phyloP scores from a whole-genome alignment of 2,113 vertebrate genomes.

The Pseudonaja textilis region DNA sequence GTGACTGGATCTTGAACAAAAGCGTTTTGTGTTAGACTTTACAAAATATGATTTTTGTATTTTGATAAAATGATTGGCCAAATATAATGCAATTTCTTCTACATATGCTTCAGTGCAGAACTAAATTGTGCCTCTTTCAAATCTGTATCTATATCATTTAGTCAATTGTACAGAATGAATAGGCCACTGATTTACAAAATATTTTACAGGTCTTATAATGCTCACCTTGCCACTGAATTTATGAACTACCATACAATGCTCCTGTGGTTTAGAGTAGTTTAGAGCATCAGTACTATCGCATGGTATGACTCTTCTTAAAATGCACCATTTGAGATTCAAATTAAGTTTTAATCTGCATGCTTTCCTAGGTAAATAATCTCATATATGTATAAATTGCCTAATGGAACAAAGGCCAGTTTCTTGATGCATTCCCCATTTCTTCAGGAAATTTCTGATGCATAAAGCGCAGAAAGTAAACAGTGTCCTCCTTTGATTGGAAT shows the following conservation, averaged over 20 bases:
- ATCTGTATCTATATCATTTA: background rate
- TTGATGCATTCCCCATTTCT: background rate
- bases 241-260: background rate
- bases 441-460: background rate
- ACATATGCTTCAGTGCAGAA: background rate
- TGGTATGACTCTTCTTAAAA: background rate
- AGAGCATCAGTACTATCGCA: background rate
- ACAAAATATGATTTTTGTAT: background rate
- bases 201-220: background rate
- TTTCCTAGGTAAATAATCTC: background rate
- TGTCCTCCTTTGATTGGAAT: background rate
- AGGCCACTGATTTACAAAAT: background rate
- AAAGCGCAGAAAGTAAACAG: background rate
- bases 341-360: background rate
- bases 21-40: background rate
- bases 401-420: background rate
- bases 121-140: background rate
- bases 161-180: background rate
- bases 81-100: conserved; percentile 1
- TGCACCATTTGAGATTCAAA: background rate
- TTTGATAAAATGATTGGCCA: background rate
- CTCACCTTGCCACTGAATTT: background rate
- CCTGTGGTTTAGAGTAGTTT: background rate
- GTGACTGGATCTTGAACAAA: background rate
- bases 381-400: background rate